These are phyloP conservation scores for Brachionus angularis DNA, from an alignment of 1,140 invertebrate species.

Conservation along the genomic window DNA sequence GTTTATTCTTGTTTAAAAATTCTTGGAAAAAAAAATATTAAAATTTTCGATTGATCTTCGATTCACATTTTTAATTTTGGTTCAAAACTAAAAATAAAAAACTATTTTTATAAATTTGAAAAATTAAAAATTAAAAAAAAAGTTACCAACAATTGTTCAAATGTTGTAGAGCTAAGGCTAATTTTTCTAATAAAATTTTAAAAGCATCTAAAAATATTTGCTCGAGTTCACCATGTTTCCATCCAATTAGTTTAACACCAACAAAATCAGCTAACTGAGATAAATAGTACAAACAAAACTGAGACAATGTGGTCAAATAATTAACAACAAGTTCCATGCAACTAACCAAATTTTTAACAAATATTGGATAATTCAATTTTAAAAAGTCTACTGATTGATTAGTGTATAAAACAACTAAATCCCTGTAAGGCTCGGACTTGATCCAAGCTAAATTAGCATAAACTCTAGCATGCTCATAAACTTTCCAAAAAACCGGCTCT, in stretches of 20 bases:
- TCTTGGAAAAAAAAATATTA: no score
- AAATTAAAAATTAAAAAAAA: no score
- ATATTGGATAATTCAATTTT: background rate
- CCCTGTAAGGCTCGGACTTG: conserved; percentile 20
- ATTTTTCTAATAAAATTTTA: conserved; percentile 25
- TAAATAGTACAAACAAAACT: conserved; percentile 13
- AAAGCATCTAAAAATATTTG: conserved; percentile 36
- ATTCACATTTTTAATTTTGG: no score
- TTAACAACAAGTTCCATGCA: conserved; percentile 11
- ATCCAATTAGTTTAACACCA: conserved; percentile 16
- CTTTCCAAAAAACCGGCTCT: background rate
- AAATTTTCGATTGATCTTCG: no score
- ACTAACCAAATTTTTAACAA: conserved; percentile 39
- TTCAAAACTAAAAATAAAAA: no score
- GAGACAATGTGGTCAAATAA: conserved; percentile 2
- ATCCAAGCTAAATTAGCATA: conserved; percentile 1
- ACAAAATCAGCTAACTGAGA: background rate
- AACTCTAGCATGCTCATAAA: background rate
- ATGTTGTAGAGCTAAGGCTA: background rate
- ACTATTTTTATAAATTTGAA: no score
- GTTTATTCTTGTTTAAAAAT: no score
- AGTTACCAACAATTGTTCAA: conserved; percentile 6
- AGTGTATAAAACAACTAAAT: background rate
- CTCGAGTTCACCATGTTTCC: conserved; percentile 15
- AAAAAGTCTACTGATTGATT: background rate